phyloP scores from a whole-genome alignment of 2,113 vertebrate genomes.

The Oreochromis niloticus region DNA sequence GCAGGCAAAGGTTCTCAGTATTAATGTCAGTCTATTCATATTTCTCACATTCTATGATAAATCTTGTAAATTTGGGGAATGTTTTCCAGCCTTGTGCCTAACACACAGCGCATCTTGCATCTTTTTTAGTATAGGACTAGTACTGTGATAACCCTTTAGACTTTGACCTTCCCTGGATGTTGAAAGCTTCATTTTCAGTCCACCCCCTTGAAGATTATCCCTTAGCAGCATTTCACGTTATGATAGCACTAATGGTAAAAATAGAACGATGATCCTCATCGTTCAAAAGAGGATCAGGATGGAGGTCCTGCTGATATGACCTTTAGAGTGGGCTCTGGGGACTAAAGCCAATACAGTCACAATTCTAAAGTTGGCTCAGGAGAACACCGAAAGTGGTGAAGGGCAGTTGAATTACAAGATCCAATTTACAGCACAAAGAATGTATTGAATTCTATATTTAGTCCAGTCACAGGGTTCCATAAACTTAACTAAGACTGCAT shows the following conservation, averaged over 20 bases:
- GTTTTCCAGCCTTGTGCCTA: background rate
- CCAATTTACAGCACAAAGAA: background rate
- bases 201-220: constrained; percentile 35
- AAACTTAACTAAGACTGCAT: background rate
- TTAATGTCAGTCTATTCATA: background rate
- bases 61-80: background rate
- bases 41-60: background rate
- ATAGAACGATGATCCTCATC: constrained; percentile 35
- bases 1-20: background rate
- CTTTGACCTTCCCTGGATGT: background rate
- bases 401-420: background rate
- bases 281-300: constrained; percentile 52
- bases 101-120: background rate
- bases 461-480: background rate
- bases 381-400: background rate
- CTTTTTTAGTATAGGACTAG: background rate
- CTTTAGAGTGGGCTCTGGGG: constrained; percentile 6
- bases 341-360: constrained; percentile 7
- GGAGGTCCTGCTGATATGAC: constrained; percentile 38
- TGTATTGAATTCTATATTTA: background rate
- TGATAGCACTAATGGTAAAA: constrained; percentile 47
- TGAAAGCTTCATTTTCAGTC: background rate
- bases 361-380: background rate
- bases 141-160: background rate
- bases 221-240: constrained; percentile 29